phyloP scores from a whole-genome alignment of 2,113 vertebrate species.

The human (Homo sapiens) region GRCh38 chr5:172732501-172733000 shows the following conservation, averaged over 20 bases:
- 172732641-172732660: neutral
- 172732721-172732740: neutral
- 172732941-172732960: too few relatives aligned
- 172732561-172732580: neutral
- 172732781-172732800: neutral
- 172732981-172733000: neutral
- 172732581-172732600: neutral
- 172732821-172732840: neutral
- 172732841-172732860: fast-evolving
- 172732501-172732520: neutral
- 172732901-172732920: neutral
- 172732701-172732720: neutral
- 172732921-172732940: too few relatives aligned
- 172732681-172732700: too few relatives aligned
- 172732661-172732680: fast-evolving
- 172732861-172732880: neutral
- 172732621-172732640: neutral
- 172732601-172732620: neutral
- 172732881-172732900: neutral
- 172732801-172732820: neutral
- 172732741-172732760: neutral
- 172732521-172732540: neutral
- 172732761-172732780: neutral
- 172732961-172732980: neutral
- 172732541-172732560: neutral